A percentile compares a stretch with the other conserved stretches of the same genome.
Conservation (phyloP, 2,797 vertebrate genomes). For the Steatocranus sp. region DNA sequence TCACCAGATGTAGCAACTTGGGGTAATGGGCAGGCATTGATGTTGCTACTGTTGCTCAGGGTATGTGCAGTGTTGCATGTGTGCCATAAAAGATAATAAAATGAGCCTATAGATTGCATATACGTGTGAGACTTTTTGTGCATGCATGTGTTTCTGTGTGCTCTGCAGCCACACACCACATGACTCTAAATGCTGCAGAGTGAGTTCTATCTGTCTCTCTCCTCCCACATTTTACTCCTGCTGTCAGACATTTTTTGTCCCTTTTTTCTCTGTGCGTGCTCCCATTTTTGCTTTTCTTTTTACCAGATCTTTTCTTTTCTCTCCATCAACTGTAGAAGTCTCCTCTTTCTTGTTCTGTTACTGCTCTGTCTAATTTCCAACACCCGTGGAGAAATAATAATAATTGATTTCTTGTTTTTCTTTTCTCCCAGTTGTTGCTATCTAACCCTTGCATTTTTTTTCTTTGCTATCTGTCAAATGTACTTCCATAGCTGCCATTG, state of each 20-base stretch:
- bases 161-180: conserved; percentile 23
- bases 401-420: background rate
- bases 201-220: background rate
- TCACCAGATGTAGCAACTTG: background rate
- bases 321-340: background rate
- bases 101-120: background rate
- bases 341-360: background rate
- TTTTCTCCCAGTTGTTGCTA: background rate
- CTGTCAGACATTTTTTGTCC: background rate
- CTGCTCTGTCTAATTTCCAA: background rate
- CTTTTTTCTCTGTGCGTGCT: background rate
- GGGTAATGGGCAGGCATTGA: background rate
- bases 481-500: background rate
- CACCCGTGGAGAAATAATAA: background rate
- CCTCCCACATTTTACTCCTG: background rate
- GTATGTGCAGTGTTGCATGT: background rate
- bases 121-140: background rate
- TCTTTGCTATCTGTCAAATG: background rate
- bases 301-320: background rate
- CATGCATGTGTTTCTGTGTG: background rate
- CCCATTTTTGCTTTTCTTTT: background rate
- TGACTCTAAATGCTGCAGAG: conserved; percentile 23
- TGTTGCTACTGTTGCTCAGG: background rate
- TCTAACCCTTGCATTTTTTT: background rate
- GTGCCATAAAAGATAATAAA: conserved; percentile 3